Base-by-base conservation (phyloP, 2,888 invertebrate species). In the Gymnoscelis rufifasciata region DNA sequence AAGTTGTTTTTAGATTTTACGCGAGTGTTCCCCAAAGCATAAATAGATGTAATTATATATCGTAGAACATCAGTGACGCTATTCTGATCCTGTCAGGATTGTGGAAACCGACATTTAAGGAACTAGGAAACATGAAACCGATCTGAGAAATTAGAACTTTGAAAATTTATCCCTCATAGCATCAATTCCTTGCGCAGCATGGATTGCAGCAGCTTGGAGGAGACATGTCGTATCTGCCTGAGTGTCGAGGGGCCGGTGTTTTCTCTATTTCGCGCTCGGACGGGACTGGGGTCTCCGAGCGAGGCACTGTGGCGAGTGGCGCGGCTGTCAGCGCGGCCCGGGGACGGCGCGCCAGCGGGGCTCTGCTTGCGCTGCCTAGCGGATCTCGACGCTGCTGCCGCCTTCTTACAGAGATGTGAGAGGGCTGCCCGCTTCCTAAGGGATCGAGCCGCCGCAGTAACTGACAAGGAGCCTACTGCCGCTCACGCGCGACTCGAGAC, bases 191-290 rank as follows among this genome's bases (percentile, higher is more conserved):
- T 8, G 4, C 8, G n/a, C 11, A 3, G 0, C 33, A 71, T 71
- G 74, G 57, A 66, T 49, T 43, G 43, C 28, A 52, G 47, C 13
- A 46, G 37, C 24, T 27, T 43, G 11, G 60, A 62, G 8, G 68
- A 62, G 13, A 57, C 59, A 23, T 79, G 79, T 50, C 68, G 78
- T 48, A 71, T 79, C 61, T 79, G 79, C 54, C 64, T 74, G 27
- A 64, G 66, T 51, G 55, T 46, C 12, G 64, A 74, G 53, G 62
- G 66, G 26, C 63, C 61, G 7, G 47, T 72, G 35, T 69, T 67
- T 46, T 72, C 78, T 0, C 44, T 79, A 13, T 71, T 63, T 54
- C 52, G 56, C 30, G 71, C 67, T 50, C 60, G 50, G 12, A 65
- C 65, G 30, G 73, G 68, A 14, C 45, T 56, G 19, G 19, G 19